phyloP scores from a whole-genome alignment of 2,113 vertebrate species.

The Gyps fulvus region DNA sequence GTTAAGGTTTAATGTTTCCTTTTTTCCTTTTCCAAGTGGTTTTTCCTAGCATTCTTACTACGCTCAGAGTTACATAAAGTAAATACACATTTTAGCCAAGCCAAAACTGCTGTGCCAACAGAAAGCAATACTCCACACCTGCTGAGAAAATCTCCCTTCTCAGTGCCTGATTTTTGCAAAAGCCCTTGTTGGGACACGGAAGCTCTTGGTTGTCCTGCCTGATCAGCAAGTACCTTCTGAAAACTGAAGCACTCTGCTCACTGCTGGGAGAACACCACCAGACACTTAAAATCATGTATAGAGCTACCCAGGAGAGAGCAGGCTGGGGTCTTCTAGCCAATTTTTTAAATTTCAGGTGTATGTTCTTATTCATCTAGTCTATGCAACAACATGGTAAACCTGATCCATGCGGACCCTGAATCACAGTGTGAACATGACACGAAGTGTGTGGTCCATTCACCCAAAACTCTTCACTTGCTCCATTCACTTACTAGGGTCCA shows the following conservation, averaged over 20 bases:
- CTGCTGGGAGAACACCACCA: background rate
- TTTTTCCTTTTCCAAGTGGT: conserved; percentile 24
- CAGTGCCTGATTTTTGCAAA: background rate
- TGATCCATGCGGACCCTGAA: background rate
- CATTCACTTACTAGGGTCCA: background rate
- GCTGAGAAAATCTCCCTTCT: conserved; percentile 12
- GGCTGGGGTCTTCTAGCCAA: background rate
- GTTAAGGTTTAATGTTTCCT: conserved; percentile 13
- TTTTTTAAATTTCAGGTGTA: background rate
- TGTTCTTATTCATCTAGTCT: background rate
- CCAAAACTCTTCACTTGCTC: background rate
- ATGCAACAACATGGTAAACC: background rate
- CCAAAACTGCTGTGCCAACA: background rate
- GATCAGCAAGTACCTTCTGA: background rate
- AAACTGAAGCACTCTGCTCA: background rate
- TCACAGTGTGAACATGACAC: background rate
- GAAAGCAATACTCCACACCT: conserved; percentile 18
- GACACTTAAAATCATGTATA: background rate
- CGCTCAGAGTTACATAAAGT: background rate
- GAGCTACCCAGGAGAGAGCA: accelerated
- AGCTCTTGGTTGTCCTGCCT: background rate
- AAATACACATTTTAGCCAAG: background rate
- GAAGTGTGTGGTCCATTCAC: accelerated
- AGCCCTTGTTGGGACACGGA: background rate
- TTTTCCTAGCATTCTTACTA: background rate